These are phyloP conservation scores for Cisticola juncidis DNA, from an alignment of 2,113 vertebrate genomes.

Conservation along the genomic window DNA sequence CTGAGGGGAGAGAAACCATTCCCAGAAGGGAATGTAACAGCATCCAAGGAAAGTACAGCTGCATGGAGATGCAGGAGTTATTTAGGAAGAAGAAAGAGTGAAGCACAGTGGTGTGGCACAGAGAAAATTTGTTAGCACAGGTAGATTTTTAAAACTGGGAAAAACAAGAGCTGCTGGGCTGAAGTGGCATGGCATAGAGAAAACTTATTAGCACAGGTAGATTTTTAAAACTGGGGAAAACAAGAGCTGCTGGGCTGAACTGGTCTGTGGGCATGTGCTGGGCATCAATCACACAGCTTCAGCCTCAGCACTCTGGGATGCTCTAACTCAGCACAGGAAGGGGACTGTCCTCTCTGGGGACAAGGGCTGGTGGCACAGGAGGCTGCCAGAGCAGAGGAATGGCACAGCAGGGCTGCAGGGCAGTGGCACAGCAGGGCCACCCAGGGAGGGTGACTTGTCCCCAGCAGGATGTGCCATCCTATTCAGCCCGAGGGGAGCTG, in stretches of 20 bases:
- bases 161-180: no score
- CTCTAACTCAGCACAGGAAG: background rate
- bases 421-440: background rate
- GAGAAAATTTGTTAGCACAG: background rate
- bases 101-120: background rate
- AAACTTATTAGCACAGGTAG: background rate
- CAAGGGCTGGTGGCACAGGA: background rate
- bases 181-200: background rate
- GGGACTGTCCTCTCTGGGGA: background rate
- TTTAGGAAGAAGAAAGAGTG: background rate
- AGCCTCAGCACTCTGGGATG: background rate
- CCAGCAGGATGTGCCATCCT: conserved; percentile 28
- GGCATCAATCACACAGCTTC: background rate
- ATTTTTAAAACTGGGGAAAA: background rate
- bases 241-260: background rate
- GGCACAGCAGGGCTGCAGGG: background rate
- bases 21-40: no score
- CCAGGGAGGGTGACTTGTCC: conserved; percentile 8
- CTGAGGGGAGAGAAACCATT: no score
- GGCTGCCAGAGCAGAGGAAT: background rate
- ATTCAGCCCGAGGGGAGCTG: conserved; percentile 58
- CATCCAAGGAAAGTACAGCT: background rate
- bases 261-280: background rate
- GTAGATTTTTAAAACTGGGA: background rate
- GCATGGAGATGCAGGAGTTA: background rate